Evolutionary conservation across 2,113 vertebrate species (phyloP).

Genomic region (Sander vitreus): DNA sequence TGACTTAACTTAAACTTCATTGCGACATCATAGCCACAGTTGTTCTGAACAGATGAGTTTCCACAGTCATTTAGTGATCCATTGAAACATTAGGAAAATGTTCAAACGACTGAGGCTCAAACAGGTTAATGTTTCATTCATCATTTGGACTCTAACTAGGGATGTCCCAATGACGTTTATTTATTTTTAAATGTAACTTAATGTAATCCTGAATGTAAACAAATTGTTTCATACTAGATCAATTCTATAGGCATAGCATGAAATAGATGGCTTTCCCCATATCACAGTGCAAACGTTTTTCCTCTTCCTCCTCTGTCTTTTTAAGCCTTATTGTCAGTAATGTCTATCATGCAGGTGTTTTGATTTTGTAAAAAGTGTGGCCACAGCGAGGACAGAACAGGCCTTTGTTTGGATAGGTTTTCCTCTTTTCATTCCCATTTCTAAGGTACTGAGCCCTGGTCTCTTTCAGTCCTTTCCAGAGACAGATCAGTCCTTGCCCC

Average conservation of each 20-base stretch:
- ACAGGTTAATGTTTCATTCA: no score
- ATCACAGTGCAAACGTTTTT: not conserved
- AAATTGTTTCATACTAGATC: not conserved
- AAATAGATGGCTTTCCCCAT: not conserved
- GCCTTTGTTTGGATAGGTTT: constrained; percentile 46
- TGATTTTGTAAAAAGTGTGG: constrained; percentile 26
- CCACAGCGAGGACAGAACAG: constrained; percentile 13
- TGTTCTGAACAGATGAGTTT: constrained; percentile 44
- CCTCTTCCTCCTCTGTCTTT: not conserved
- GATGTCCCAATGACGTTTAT: not conserved
- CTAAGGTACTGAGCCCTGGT: constrained; percentile 44
- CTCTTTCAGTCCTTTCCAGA: constrained; percentile 63
- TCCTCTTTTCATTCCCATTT: constrained; percentile 46
- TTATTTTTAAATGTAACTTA: not conserved
- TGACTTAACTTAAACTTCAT: not conserved
- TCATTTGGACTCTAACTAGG: not conserved
- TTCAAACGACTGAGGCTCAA: constrained; percentile 13
- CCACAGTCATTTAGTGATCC: constrained; percentile 31
- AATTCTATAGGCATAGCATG: not conserved
- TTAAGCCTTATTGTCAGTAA: not conserved
- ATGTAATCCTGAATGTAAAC: not conserved
- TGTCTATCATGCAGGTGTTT: not conserved
- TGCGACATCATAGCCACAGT: not conserved
- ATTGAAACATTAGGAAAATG: constrained; percentile 32
- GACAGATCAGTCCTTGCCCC: constrained; percentile 49